These are phyloP conservation scores for Hylaea fasciaria DNA, from an alignment of 2,888 invertebrate genomes.

Conservation along the genomic window DNA sequence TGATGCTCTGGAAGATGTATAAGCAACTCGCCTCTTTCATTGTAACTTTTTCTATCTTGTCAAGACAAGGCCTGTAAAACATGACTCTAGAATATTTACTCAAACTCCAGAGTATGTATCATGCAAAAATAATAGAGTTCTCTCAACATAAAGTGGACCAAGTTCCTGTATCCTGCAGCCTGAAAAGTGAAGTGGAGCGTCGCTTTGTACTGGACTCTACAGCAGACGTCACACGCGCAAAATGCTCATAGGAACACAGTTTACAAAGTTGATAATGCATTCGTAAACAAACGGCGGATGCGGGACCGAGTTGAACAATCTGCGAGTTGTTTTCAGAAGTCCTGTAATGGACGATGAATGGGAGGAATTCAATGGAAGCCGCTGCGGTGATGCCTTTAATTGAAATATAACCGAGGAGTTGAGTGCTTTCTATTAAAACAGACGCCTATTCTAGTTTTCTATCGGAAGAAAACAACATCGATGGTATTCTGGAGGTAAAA, in stretches of 20 bases:
- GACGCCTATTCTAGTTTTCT: constrained; percentile 10
- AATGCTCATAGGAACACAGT: constrained; percentile 42
- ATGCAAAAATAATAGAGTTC: not conserved
- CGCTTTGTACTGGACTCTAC: constrained; percentile 36
- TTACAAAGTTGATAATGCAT: constrained; percentile 44
- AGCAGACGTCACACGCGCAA: constrained; percentile 36
- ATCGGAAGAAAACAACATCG: too few relatives aligned
- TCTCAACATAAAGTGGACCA: not conserved
- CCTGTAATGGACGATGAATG: constrained; percentile 38
- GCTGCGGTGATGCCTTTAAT: constrained; percentile 17
- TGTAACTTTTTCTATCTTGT: too few relatives aligned
- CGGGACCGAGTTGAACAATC: constrained; percentile 34
- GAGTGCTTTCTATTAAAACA: constrained; percentile 15
- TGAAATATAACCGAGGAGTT: constrained; percentile 25
- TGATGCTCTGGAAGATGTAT: constrained; percentile 35
- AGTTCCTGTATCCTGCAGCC: constrained; percentile 2
- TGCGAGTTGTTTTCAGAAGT: constrained; percentile 40
- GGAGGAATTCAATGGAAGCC: constrained; percentile 35
- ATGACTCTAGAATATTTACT: too few relatives aligned
- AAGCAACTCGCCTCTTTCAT: too few relatives aligned
- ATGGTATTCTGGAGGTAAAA: too few relatives aligned
- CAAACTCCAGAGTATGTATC: too few relatives aligned
- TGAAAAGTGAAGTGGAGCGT: constrained; percentile 25
- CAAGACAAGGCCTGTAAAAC: too few relatives aligned
- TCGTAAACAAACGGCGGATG: constrained; percentile 44